Evolutionary conservation across 2,113 vertebrate genomes (phyloP), one percentile per base, ranked within the genome.

Genomic region (Engraulis encrasicolus): DNA sequence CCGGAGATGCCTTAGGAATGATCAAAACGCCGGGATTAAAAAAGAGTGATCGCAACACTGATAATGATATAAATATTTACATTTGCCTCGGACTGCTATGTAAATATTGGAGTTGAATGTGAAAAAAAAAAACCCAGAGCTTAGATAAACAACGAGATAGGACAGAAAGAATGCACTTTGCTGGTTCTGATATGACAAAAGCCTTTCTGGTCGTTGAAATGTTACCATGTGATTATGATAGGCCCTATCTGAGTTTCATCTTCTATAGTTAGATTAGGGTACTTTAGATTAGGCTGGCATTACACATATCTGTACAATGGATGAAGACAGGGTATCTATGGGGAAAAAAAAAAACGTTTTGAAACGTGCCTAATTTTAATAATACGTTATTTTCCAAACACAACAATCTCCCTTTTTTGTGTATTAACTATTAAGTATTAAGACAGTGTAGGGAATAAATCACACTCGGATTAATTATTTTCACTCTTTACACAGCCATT

Each of bases 41-140:
- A n/a, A 74, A 34, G 66, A 74, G 12, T 74, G 66, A 74, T 74
- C 23, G 3, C 15, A 14, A 74, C 31, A 14, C 66, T 74, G 66
- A 74, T 74, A 36, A 74, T 34, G 66, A 74, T 31, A 34, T 74
- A 74, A 74, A 74, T 74, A 74, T 74, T 74, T 74, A 74, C 66
- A 74, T 31, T 34, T 4, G 66, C 34, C 31, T 27, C 23, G 27
- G 23, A 34, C 31, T 31, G 27, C 66, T 74, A 36, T 74, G 31
- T 34, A 66, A 66, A 66, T 66, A 66, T 66, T 66, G 27, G 23
- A 66, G 58, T 66, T 66, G 37, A 18, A 49, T 77, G 66, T 74
- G 52, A n/a, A 23, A 61, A 82, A 50, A n/a, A 49, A 66, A 82
- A 18, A 37, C 40, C 12, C 66, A 74, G 31, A 74, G 66, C 66